Conservation (phyloP, 2,888 invertebrate species). For the Oxycera nigricornis region DNA sequence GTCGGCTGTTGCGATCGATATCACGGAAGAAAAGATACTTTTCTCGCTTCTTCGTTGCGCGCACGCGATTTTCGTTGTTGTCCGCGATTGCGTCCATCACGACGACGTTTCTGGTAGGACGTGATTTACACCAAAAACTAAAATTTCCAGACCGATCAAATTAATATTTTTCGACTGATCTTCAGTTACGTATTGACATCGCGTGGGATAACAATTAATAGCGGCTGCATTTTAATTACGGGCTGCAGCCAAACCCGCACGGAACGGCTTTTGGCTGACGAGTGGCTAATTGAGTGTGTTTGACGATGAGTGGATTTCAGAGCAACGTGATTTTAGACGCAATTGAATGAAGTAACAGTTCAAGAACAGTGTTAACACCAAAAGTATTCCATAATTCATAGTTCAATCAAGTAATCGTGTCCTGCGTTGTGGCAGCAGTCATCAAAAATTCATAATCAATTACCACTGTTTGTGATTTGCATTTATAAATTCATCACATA, state of each 20-base stretch:
- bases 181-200: conserved; percentile 62
- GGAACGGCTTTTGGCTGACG: not conserved
- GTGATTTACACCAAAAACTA: not conserved
- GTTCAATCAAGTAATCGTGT: conserved; percentile 16
- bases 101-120: not conserved
- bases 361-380: too few species aligned
- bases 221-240: not conserved
- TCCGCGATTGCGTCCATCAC: not conserved
- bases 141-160: conserved; percentile 1
- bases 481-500: conserved; percentile 20
- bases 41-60: conserved; percentile 31
- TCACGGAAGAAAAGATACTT: conserved; percentile 30
- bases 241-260: not conserved
- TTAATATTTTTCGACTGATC: conserved; percentile 27
- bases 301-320: not conserved
- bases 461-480: conserved; percentile 36
- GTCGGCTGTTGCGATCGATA: conserved; percentile 20
- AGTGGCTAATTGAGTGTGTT: not conserved
- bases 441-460: conserved; percentile 29
- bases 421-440: not conserved
- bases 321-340: not conserved
- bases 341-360: too few species aligned
- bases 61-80: conserved; percentile 6
- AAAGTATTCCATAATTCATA: too few species aligned
- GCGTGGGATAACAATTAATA: conserved; percentile 60